Evolutionary conservation across 2,797 vertebrate species (phyloP).

Genomic region (Spatula versicolor): DNA sequence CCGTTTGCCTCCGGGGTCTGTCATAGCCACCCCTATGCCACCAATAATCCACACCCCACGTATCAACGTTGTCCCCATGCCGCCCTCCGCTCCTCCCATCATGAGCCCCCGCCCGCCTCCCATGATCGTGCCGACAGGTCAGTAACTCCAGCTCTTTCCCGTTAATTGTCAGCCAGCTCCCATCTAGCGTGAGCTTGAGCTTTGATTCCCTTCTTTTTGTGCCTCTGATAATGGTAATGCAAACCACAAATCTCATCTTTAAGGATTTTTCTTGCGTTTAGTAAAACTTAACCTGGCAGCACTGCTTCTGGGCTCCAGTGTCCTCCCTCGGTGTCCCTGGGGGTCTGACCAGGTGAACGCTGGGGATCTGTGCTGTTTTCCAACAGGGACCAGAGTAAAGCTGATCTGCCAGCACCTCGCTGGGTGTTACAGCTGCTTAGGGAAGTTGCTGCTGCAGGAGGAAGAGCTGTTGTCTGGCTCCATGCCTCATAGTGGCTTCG

Average conservation of each 20-base stretch:
- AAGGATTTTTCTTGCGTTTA: neutral
- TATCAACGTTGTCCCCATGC: constrained; percentile 97
- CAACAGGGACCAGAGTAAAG: neutral
- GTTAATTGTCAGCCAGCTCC: neutral
- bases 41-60: constrained; percentile 92
- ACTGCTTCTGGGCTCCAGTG: neutral
- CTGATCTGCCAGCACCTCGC: neutral
- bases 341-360: neutral
- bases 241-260: neutral
- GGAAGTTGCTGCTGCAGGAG: neutral
- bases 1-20: constrained; percentile 89
- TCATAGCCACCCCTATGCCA: constrained; percentile 90
- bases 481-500: neutral
- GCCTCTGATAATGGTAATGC: neutral
- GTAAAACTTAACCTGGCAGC: fast-evolving
- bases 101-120: constrained; percentile 94
- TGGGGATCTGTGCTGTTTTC: neutral
- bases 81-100: constrained; percentile 88
- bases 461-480: neutral
- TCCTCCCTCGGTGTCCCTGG: neutral
- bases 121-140: constrained; percentile 95
- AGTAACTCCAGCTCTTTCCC: constrained; percentile 21
- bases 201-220: neutral
- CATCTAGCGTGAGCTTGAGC: fast-evolving
- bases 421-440: neutral